Base-by-base conservation (phyloP, 2,888 invertebrate species). In the Coenonympha glycerion region DNA sequence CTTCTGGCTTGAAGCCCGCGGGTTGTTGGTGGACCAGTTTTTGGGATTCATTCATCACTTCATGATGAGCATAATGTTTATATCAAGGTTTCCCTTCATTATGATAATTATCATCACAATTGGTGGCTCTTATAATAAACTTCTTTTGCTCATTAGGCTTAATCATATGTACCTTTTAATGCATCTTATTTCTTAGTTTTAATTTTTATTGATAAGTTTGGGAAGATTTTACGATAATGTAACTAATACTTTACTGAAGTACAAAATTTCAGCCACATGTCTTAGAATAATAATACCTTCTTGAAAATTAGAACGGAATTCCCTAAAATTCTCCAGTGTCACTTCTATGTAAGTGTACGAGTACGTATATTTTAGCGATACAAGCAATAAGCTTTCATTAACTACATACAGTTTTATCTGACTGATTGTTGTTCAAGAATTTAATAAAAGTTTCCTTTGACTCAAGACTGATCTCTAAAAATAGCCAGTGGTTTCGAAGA, bases 381-480 rank as follows among this genome's bases (percentile, higher is more conserved):
- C 13, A 45, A 49, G 36, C 46, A 33, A 31, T 39, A 40, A 34
- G 47, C 24, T 44, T 24, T 37, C 31, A 8, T 52, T 15, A 24
- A 39, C 8, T 33, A 24, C 40, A 52, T 33, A 24, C 40, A 52
- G 41, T 52, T 56, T 45, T 49, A 56, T 37, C 42, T 44, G 52
- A 54, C 56, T 52, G 54, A 56, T 50, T 49, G 37, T 48, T 52
- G 34, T 62, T 70, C 72, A 64, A 73, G 64, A 69, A 69, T 73
- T 21, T 18, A 34, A 34, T 45, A 11, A 28, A 41, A 69, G 68
- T 82, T 82, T 82, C 74, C 74, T 80, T 78, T 73, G 71, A 77
- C 71, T 73, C 75, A 84, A 84, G 84, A 84, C 84, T 85, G 66
- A 67, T 69, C 64, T 65, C 69, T 64, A 59, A 68, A 65, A 66